Percentiles rank a stretch among this genome's conserved stretches.
Conservation (phyloP, 2,797 vertebrate species). For the Varecia variegata region DNA sequence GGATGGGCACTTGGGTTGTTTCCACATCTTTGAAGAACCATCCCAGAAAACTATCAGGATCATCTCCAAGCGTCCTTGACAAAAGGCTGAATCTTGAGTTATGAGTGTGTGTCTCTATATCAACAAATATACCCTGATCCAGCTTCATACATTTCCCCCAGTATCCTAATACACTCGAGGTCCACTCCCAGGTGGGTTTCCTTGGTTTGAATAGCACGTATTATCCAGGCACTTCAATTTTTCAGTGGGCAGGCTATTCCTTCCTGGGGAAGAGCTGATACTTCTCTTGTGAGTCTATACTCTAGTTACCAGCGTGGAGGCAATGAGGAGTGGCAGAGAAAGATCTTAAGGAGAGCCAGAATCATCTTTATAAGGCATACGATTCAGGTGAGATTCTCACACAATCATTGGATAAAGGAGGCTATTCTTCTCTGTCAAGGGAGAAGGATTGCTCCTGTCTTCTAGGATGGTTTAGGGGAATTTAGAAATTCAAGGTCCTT, state of each 20-base stretch:
- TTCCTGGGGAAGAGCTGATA: neutral
- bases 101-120: neutral
- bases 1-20: no score
- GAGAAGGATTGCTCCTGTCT: neutral
- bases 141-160: neutral
- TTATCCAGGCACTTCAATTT: neutral
- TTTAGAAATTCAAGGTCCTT: neutral
- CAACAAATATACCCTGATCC: neutral
- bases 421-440: neutral
- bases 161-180: neutral
- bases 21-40: neutral
- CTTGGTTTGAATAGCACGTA: neutral
- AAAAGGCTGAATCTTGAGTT: neutral
- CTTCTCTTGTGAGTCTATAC: neutral
- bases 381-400: neutral
- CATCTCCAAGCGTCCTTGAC: neutral
- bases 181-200: neutral
- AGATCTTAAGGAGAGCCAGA: neutral
- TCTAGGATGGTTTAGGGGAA: neutral
- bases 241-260: neutral
- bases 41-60: neutral
- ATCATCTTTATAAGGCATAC: neutral
- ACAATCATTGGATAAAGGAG: neutral
- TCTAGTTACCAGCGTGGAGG: neutral
- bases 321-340: neutral